phyloP scores from a whole-genome alignment of 2,888 invertebrate species.

The Polymixis flavicincta region DNA sequence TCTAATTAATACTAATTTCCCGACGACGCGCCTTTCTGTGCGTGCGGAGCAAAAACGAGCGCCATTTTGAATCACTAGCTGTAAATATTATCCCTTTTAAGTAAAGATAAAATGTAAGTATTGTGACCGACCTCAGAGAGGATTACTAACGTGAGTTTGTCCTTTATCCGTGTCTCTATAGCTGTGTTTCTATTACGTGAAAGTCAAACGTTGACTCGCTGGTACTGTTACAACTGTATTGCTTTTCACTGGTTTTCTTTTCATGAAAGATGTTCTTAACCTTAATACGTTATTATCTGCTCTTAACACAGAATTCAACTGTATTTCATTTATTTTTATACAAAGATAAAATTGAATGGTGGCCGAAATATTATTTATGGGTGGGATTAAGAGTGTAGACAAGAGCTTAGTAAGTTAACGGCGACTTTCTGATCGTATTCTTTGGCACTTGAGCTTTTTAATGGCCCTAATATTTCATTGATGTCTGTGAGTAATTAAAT shows the following conservation, averaged over 20 bases:
- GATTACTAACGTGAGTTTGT: slow-evolving; percentile 54
- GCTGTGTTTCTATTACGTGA: slow-evolving; percentile 44
- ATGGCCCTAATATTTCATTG: slow-evolving; percentile 49
- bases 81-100: slow-evolving; percentile 50
- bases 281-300: slow-evolving; percentile 43
- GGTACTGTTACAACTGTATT: slow-evolving; percentile 31
- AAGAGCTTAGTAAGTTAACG: slow-evolving; percentile 31
- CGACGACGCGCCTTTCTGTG: slow-evolving; percentile 34
- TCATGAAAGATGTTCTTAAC: slow-evolving; percentile 34
- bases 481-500: slow-evolving; percentile 42
- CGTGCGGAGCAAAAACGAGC: slow-evolving; percentile 36
- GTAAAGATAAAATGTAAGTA: slow-evolving; percentile 62
- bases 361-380: slow-evolving; percentile 45
- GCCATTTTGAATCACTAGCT: slow-evolving; percentile 59
- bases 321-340: slow-evolving; percentile 43
- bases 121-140: slow-evolving; percentile 49
- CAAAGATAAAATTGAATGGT: slow-evolving; percentile 37
- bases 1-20: slow-evolving; percentile 64
- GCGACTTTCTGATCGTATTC: slow-evolving; percentile 16
- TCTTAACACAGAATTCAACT: slow-evolving; percentile 33
- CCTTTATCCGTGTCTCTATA: slow-evolving; percentile 58
- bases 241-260: slow-evolving; percentile 32
- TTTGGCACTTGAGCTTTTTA: slow-evolving; percentile 27
- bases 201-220: slow-evolving; percentile 64
- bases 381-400: slow-evolving; percentile 38